Conservation (phyloP, 1,140 invertebrate species). For the Thaumetopoea pityocampa region DNA sequence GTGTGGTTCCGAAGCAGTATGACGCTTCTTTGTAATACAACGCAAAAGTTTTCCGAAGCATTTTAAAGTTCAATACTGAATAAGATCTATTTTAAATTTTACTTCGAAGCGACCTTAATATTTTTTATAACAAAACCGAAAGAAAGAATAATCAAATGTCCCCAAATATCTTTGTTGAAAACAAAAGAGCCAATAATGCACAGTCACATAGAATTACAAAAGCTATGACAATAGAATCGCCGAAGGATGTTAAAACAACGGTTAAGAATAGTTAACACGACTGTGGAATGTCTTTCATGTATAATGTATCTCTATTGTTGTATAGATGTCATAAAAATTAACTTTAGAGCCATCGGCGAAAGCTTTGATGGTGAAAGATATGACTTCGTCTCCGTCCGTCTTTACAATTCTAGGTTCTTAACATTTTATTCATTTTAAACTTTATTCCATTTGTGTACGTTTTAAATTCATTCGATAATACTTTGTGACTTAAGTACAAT, state of each 20-base stretch:
- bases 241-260: slow-evolving; percentile 54
- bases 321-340: slow-evolving; percentile 66
- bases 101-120: slow-evolving; percentile 15
- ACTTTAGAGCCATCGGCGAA: slow-evolving; percentile 57
- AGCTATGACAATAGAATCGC: slow-evolving; percentile 40
- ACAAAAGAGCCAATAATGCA: slow-evolving; percentile 44
- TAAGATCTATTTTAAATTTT: too few species aligned
- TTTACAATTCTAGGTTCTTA: slow-evolving; percentile 12
- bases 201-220: slow-evolving; percentile 34
- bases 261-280: slow-evolving; percentile 40
- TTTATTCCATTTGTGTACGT: slow-evolving; percentile 14
- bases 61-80: not conserved
- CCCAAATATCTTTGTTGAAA: slow-evolving; percentile 41
- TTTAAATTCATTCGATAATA: slow-evolving; percentile 14
- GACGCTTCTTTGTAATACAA: slow-evolving; percentile 26
- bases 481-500: slow-evolving; percentile 7
- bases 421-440: slow-evolving; percentile 6
- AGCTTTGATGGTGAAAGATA: slow-evolving; percentile 60
- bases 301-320: slow-evolving; percentile 49
- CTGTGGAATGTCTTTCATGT: slow-evolving; percentile 51
- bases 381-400: slow-evolving; percentile 17
- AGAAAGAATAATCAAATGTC: slow-evolving; percentile 40
- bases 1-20: slow-evolving; percentile 49
- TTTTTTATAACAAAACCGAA: slow-evolving; percentile 21
- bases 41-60: not conserved